Evolutionary conservation across 2,888 invertebrate genomes (phyloP), one percentile per base, ranked within the genome.

Genomic region (Melieria picta): DNA sequence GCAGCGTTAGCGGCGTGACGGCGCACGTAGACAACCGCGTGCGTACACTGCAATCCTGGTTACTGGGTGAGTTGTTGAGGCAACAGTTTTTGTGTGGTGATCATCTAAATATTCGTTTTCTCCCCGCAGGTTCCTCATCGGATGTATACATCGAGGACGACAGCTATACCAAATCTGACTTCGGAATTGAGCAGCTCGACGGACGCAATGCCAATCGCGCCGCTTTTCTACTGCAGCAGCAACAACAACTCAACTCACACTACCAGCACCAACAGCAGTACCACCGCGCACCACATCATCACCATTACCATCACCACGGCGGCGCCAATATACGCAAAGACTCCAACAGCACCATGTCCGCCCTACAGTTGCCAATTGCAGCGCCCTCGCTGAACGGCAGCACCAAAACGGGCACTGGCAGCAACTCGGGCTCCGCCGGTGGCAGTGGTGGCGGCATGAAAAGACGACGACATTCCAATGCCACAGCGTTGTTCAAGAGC

Each of bases 301-400:
- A 76, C 61, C 78, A 79, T 69, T 77, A 77, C 71, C 78, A 76
- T 71, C 76, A 76, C 63, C 73, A 76, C 72, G 79, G 75, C 9
- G 76, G 72, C 43, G 88, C 89, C 5, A 89, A 88, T 45, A 90
- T 90, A 87, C 86, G 90, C 72, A 88, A 90, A 74, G 90, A 90
- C 83, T 90, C 89, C 1, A 90, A 89, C 77, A 91, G 90, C 50
- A 90, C 90, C 47, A 90, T 90, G 90, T 91, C 91, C 0, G 90
- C 90, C 0, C 88, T 91, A 74, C 90, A 91, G 78, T 82, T 91
- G 72, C 89, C 90, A 0, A 84, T 89, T 11, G 77, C 76, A 3
- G 76, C 76, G 5, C 65, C 72, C 4, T 71, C 76, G 7, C 69
- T 75, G 11, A 74, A 47, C 16, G 65, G 74, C 6, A 77, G 75